Evolutionary conservation across 2,888 invertebrate species (phyloP).

Genomic region (Stictocephala bisonia): DNA sequence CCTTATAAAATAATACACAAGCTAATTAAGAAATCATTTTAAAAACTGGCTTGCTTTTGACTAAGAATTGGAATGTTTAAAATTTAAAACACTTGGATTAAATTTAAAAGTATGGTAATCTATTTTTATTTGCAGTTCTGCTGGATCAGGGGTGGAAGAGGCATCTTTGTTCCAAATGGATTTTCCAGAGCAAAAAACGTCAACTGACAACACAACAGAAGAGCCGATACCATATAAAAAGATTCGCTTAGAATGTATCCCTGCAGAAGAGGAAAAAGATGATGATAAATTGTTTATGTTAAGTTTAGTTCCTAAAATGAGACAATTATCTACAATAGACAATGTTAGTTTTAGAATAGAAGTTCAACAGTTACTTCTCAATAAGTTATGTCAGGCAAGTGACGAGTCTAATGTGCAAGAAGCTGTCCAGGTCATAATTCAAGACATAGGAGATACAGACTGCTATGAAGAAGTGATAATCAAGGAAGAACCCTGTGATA

Average conservation of each 20-base stretch:
- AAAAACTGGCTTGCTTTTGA: too few relatives aligned
- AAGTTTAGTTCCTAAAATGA: constrained; percentile 26
- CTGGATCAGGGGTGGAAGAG: background rate
- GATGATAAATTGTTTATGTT: constrained; percentile 35
- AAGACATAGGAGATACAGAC: too few relatives aligned
- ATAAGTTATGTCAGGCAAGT: constrained; percentile 8
- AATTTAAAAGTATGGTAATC: too few relatives aligned
- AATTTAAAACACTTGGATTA: too few relatives aligned
- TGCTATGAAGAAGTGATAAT: too few relatives aligned
- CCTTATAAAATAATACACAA: too few relatives aligned
- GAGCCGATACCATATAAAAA: background rate
- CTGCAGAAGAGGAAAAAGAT: constrained; percentile 2
- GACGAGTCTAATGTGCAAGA: too few relatives aligned
- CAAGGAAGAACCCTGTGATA: too few relatives aligned
- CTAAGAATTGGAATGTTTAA: too few relatives aligned
- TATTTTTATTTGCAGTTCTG: constrained; percentile 11
- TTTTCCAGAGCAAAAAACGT: background rate
- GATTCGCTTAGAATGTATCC: background rate
- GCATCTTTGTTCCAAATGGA: background rate
- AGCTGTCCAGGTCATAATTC: too few relatives aligned
- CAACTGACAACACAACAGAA: background rate
- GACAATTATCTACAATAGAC: constrained; percentile 8
- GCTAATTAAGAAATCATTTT: too few relatives aligned
- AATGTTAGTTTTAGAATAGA: constrained; percentile 24
- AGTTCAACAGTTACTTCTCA: constrained; percentile 17